These are phyloP conservation scores for Notarius quadriscutis DNA, from an alignment of 2,113 vertebrate species.

Conservation along the genomic window DNA sequence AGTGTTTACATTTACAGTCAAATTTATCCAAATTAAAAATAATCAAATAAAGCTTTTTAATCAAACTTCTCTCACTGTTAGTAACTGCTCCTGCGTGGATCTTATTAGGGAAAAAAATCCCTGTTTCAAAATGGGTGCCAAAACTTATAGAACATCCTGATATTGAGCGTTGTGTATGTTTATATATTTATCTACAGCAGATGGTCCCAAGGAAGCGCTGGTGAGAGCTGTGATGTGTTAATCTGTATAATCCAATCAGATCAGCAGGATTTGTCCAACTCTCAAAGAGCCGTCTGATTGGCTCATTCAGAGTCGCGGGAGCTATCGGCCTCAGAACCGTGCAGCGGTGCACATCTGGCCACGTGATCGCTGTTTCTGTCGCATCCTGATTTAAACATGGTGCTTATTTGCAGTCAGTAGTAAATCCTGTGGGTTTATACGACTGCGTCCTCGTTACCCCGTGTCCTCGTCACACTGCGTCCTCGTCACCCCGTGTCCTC, in stretches of 20 bases:
- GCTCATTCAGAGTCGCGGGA: not conserved
- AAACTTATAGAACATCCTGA: not conserved
- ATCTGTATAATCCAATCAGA: conserved; percentile 15
- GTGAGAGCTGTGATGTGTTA: not conserved
- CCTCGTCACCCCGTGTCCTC: too few relatives aligned
- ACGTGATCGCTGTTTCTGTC: not conserved
- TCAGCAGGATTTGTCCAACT: conserved; percentile 8
- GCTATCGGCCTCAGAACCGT: not conserved
- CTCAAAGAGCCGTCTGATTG: conserved; percentile 7
- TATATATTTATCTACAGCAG: not conserved
- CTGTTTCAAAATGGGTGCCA: not conserved
- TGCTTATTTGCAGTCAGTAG: not conserved
- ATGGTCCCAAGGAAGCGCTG: not conserved
- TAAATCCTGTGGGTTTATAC: not conserved
- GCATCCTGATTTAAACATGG: too few relatives aligned
- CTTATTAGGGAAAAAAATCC: not conserved
- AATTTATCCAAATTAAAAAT: too few relatives aligned
- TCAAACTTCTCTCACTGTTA: too few relatives aligned
- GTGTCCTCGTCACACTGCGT: too few relatives aligned
- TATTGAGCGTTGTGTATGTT: not conserved
- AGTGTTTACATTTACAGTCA: too few relatives aligned
- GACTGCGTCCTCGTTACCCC: not conserved
- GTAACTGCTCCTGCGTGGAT: too few relatives aligned
- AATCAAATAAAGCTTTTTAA: too few relatives aligned
- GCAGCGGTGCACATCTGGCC: not conserved